Base-by-base conservation (phyloP, 1,140 invertebrate species). In the Aphidius ervi region DNA sequence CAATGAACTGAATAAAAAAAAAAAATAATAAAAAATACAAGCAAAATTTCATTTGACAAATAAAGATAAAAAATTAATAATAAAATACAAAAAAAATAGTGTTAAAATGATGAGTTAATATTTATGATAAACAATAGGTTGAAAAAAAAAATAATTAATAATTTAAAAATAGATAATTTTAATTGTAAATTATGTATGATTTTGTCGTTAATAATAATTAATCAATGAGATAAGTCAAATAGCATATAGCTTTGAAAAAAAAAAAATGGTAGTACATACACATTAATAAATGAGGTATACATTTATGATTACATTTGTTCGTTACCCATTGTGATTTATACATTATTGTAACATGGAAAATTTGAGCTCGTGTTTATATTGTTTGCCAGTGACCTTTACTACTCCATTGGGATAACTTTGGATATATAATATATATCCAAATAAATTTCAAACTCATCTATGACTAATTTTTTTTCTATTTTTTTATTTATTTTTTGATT, bases 161-260 rank as follows among this genome's bases (percentile, higher is more conserved):
- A 31, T 31, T 31, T 31, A 31, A 31, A 31, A 31, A 31, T 31
- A 31, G 23, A 31, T 4, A 31, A 31, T 16, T 16, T 16, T 16
- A 16, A 16, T 16, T 16, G 16, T 49, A 50, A 55, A 45, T 16
- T n/a, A 43, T 16, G 53, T 40, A 9, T 6, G 4, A 45, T 55
- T 8, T 37, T 23, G 20, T 56, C 55, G 55, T 56, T 46, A 46
- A 45, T 46, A 23, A 56, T 56, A 56, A 49, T 58, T 58, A 58
- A 49, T 58, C 49, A 50, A 58, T 58, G 56, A 40, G 10, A 45
- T n/a, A 58, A 23, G 16, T 58, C 40, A 49, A 58, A 58, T 47
- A 50, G 43, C 9, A 52, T 49, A 58, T 58, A 20, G 37, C 37
- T 16, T 58, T 58, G 23, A 16, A 16, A 16, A 16, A 16, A 16